Evolutionary conservation across 1,140 invertebrate genomes (phyloP).

Genomic region (Heliconius nattereri): DNA sequence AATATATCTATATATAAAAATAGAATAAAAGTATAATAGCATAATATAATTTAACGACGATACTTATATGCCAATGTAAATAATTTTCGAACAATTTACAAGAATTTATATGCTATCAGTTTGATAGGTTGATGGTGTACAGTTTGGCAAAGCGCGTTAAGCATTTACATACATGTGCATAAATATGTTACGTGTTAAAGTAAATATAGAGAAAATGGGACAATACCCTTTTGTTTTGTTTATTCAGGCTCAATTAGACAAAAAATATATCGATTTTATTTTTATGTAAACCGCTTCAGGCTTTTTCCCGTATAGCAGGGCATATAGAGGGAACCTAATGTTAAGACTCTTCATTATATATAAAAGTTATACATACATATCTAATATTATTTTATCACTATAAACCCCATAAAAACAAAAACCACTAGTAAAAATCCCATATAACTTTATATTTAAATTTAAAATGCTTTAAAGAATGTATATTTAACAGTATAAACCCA

Average conservation of each 20-base stretch:
- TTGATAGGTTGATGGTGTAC: constrained; percentile 9
- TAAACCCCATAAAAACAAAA: not conserved
- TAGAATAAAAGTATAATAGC: constrained; percentile 4
- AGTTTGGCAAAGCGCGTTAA: constrained; percentile 1
- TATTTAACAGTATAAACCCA: not conserved
- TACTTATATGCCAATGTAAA: constrained; percentile 8
- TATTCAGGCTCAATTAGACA: not conserved
- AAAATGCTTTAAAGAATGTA: not conserved
- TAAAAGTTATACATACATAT: no score
- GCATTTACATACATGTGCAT: not conserved
- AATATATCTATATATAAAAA: not conserved
- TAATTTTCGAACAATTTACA: constrained; percentile 11
- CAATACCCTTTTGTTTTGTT: not conserved
- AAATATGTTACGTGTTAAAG: not conserved
- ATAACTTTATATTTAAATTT: not conserved
- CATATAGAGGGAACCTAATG: no score
- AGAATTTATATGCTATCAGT: constrained; percentile 14
- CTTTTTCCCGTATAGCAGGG: no score
- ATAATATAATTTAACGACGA: constrained; percentile 10
- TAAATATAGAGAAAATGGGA: not conserved
- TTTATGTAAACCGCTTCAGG: no score
- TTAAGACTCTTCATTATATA: no score
- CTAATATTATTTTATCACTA: not conserved
- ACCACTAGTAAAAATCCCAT: not conserved
- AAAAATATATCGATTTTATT: no score